Conservation (phyloP, 2,113 vertebrate genomes). For the Cervus canadensis region DNA sequence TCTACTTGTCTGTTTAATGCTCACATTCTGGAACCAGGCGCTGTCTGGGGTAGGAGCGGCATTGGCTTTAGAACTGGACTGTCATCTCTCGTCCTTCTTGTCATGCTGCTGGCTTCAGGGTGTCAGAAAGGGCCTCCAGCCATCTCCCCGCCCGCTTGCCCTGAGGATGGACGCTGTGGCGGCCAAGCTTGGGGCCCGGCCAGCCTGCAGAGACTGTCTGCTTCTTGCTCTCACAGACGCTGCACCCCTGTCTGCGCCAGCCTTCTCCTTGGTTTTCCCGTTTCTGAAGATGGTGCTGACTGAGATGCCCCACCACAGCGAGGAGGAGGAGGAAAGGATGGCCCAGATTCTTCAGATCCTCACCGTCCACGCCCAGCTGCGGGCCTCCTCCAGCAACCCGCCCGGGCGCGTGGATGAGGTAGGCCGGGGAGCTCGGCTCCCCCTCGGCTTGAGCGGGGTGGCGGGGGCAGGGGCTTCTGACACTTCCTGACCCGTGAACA, state of each 20-base stretch:
- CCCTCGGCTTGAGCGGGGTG: not conserved
- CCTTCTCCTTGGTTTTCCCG: slow-evolving; percentile 93
- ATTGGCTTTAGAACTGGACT: not conserved
- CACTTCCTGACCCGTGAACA: not conserved
- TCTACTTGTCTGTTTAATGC: not conserved
- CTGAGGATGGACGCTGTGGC: not conserved
- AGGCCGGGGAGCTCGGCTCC: not conserved
- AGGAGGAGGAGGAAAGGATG: slow-evolving; percentile 88
- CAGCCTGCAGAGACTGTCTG: not conserved
- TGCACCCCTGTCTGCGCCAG: slow-evolving; percentile 81
- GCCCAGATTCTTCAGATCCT: slow-evolving; percentile 90
- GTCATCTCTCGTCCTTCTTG: not conserved
- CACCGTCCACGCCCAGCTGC: slow-evolving; percentile 88
- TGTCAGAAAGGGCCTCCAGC: not conserved
- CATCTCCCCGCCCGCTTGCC: fast-evolving
- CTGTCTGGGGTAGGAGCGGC: not conserved
- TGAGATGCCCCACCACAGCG: slow-evolving; percentile 83
- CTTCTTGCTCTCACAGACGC: slow-evolving; percentile 68
- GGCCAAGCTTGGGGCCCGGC: not conserved
- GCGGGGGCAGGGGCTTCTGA: not conserved
- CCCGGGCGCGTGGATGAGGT: slow-evolving; percentile 90
- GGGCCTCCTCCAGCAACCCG: slow-evolving; percentile 75
- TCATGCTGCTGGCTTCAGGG: not conserved
- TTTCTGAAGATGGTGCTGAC: slow-evolving; percentile 91
- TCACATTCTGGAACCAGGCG: not conserved